Conservation (phyloP, 2,797 vertebrate genomes). For the Micropoecilia bifurca region DNA sequence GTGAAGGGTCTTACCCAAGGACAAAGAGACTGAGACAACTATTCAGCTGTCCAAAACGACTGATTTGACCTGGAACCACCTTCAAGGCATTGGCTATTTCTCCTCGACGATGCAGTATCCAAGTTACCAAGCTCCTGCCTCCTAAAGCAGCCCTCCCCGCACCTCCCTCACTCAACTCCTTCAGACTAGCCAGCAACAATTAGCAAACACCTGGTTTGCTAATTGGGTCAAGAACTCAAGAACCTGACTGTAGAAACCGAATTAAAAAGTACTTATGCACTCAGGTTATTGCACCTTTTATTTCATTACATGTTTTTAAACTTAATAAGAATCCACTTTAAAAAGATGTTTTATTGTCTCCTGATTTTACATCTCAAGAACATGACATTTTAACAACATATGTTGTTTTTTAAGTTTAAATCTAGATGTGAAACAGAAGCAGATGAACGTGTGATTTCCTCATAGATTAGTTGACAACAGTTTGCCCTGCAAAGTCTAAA, state of each 20-base stretch:
- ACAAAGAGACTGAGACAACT: not conserved
- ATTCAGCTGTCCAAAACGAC: too few relatives aligned
- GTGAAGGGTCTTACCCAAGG: not conserved
- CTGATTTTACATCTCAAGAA: not conserved
- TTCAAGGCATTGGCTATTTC: too few relatives aligned
- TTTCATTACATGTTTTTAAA: not conserved
- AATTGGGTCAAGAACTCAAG: not conserved
- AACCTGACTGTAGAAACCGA: not conserved
- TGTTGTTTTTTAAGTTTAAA: not conserved
- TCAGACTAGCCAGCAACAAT: too few relatives aligned
- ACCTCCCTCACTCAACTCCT: too few relatives aligned
- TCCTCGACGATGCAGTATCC: too few relatives aligned
- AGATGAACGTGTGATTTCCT: slow-evolving; percentile 27
- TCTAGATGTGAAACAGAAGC: slow-evolving; percentile 8
- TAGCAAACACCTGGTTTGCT: too few relatives aligned
- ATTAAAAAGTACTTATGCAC: not conserved
- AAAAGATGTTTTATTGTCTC: not conserved
- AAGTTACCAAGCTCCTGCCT: too few relatives aligned
- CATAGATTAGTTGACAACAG: slow-evolving; percentile 21
- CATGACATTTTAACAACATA: not conserved
- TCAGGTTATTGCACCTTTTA: not conserved
- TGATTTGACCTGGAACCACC: too few relatives aligned
- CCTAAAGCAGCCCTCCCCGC: too few relatives aligned
- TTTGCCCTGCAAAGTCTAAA: slow-evolving; percentile 16
- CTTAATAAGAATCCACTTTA: not conserved